Percentiles rank a stretch among this genome's conserved stretches.
Evolutionary conservation across 2,797 vertebrate species (phyloP).

Genomic region (Tiaroga cobitis): DNA sequence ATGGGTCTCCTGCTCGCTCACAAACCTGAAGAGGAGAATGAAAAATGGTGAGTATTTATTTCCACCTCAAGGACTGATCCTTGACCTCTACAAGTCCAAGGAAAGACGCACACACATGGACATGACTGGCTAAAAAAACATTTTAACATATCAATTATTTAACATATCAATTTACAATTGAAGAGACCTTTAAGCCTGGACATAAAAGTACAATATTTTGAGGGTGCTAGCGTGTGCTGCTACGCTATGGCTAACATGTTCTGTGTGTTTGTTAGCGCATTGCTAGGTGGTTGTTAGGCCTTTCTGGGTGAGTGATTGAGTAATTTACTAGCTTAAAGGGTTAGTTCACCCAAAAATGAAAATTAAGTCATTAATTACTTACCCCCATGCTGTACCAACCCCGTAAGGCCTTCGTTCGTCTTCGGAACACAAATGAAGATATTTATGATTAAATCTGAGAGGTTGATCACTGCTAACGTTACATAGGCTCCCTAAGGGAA

Average conservation of each 20-base stretch:
- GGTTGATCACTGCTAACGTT: too few relatives aligned
- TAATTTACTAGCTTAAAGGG: not conserved
- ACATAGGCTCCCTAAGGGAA: too few relatives aligned
- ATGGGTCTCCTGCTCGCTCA: constrained; percentile 32
- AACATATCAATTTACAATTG: not conserved
- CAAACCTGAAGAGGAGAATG: constrained; percentile 34
- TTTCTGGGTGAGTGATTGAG: not conserved
- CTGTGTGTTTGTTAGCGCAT: not conserved
- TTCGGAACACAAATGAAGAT: too few relatives aligned
- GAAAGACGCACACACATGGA: not conserved
- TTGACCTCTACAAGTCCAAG: constrained; percentile 29
- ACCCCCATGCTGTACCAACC: too few relatives aligned
- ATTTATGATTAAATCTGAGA: too few relatives aligned
- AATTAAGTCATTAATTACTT: too few relatives aligned
- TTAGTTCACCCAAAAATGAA: too few relatives aligned
- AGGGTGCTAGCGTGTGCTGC: not conserved
- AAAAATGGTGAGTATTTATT: constrained; percentile 42
- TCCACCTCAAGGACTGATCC: constrained; percentile 24
- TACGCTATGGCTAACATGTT: not conserved
- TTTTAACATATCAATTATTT: not conserved
- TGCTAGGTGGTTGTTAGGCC: not conserved
- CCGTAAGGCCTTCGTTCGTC: too few relatives aligned
- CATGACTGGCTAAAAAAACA: not conserved
- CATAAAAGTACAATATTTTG: not conserved
- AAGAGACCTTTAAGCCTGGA: not conserved